Percentiles rank a stretch among this genome's conserved stretches.
Evolutionary conservation across 2,113 vertebrate genomes (phyloP).

Genomic region (Furnarius figulus): DNA sequence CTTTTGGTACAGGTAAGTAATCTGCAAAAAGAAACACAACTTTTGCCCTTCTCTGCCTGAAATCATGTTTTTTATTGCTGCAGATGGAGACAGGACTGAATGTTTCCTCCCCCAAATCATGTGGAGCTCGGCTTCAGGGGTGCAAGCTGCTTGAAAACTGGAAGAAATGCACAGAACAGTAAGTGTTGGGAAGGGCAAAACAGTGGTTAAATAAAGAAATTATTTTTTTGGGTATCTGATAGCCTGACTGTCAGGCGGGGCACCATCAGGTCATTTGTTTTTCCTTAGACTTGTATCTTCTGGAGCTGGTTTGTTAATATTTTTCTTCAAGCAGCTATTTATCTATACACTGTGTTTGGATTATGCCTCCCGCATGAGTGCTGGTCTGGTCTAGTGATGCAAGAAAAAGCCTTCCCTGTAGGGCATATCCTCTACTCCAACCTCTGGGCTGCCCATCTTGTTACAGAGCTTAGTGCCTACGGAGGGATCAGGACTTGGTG

Average conservation of each 20-base stretch:
- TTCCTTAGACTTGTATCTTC: background rate
- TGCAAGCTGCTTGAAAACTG: background rate
- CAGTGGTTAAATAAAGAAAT: background rate
- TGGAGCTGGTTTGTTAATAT: background rate
- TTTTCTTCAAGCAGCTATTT: background rate
- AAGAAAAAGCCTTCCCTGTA: background rate
- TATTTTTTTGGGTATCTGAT: background rate
- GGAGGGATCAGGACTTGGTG: background rate
- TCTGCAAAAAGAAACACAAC: background rate
- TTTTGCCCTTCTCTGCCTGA: background rate
- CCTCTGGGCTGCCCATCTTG: background rate
- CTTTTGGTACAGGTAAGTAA: background rate
- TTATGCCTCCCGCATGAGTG: background rate
- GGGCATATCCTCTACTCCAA: background rate
- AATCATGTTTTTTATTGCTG: background rate
- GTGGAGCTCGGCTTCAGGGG: background rate
- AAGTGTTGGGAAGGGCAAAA: background rate
- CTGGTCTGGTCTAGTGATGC: background rate
- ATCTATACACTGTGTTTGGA: background rate
- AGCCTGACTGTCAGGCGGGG: background rate
- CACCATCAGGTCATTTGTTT: background rate
- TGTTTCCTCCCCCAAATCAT: background rate
- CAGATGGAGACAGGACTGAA: background rate
- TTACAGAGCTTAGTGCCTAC: background rate
- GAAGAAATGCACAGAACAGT: background rate